Percentiles rank a stretch among this genome's conserved stretches.
Conservation (phyloP, 2,888 invertebrate species). For the Lacanobia oleracea region DNA sequence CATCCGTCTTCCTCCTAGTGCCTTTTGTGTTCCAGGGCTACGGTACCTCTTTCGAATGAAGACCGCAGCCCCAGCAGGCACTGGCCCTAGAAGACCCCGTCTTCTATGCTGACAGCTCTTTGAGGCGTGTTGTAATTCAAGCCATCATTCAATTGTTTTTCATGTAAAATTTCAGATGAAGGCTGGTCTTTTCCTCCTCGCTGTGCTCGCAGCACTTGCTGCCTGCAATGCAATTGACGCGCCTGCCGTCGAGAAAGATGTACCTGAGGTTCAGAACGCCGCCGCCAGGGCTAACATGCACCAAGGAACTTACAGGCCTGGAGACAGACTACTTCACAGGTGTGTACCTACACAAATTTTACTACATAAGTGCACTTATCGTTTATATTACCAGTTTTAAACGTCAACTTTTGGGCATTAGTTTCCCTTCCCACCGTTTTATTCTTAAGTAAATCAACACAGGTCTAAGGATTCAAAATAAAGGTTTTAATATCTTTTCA, state of each 20-base stretch:
- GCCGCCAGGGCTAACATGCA: conserved; percentile 23
- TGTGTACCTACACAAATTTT: background rate
- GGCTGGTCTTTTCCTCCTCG: conserved; percentile 26
- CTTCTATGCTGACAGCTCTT: too few species aligned
- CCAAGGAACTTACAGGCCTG: conserved; percentile 8
- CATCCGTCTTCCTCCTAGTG: too few species aligned
- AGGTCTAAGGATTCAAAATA: background rate
- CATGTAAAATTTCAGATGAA: conserved; percentile 36
- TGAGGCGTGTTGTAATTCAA: background rate
- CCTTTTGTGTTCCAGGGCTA: too few species aligned
- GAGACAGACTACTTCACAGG: conserved; percentile 46
- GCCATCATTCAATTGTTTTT: background rate
- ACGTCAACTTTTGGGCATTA: too few species aligned
- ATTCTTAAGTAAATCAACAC: too few species aligned
- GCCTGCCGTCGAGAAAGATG: conserved; percentile 5
- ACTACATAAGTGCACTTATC: too few species aligned
- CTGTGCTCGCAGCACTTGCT: conserved; percentile 34
- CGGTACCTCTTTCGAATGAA: too few species aligned
- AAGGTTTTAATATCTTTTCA: conserved; percentile 1
- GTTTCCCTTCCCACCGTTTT: too few species aligned
- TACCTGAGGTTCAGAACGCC: conserved; percentile 1
- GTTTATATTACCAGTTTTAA: too few species aligned
- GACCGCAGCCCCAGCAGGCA: too few species aligned
- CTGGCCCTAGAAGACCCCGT: too few species aligned
- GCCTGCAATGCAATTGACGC: background rate